Percentiles rank a stretch among this genome's conserved stretches.
Evolutionary conservation across 2,113 vertebrate species (phyloP).

Genomic region (Pristiophorus japonicus): DNA sequence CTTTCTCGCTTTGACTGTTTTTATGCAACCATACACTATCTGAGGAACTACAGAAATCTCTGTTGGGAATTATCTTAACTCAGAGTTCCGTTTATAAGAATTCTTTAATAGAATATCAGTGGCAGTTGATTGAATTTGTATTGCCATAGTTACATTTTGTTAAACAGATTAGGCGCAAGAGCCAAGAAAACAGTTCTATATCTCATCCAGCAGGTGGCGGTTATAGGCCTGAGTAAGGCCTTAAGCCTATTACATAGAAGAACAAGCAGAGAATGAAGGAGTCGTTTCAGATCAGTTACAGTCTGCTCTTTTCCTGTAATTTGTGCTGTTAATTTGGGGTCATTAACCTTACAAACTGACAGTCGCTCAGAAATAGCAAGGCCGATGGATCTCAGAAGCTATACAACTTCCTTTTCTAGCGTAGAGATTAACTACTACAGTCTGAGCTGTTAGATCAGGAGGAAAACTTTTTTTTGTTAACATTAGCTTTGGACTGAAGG

Average conservation of each 20-base stretch:
- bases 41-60: neutral
- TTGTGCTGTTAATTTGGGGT: neutral
- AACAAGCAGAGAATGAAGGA: neutral
- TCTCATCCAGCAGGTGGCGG: slow-evolving; percentile 25
- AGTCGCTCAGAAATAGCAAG: neutral
- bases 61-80: neutral
- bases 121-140: neutral
- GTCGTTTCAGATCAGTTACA: neutral
- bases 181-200: neutral
- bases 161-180: neutral
- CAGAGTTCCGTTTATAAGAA: neutral
- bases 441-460: neutral
- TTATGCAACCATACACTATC: neutral
- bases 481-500: neutral
- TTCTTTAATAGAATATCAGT: neutral
- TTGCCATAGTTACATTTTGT: neutral
- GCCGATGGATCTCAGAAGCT: neutral
- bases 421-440: neutral
- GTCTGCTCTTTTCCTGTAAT: neutral
- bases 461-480: neutral
- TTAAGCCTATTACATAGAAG: neutral
- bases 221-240: neutral
- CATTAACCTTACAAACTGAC: neutral
- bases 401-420: neutral
- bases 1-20: neutral